Base-by-base conservation (phyloP, 2,113 vertebrate species). In the Scartelaos histophorus region DNA sequence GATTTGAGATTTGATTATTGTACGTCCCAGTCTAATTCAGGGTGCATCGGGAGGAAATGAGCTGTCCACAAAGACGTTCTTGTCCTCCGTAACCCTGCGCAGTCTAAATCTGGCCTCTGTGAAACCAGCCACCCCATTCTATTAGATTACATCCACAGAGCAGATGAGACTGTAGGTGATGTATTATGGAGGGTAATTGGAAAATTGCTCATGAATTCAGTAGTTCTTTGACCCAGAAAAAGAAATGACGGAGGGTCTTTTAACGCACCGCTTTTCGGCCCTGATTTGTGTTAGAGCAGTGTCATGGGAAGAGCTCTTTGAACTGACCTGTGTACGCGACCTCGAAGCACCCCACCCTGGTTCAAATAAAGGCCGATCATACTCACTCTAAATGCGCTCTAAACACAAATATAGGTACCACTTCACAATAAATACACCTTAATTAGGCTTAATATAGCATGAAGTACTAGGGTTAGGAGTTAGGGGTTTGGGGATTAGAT, bases 81-180 rank as follows among this genome's bases (percentile, higher is more conserved):
- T 93, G 90, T 93, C 80, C 78, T 78, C 67, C 22, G 74, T 69
- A 69, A 86, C 85, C 75, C 82, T 78, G 81, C 80, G 69, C 75
- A 57, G 54, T 76, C 89, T 92, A 92, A 93, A 90, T 92, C 85
- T 85, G 84, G 81, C 84, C 87, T 65, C 80, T 73, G 61, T 79
- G 85, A 89, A 87, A 85, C 76, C 84, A 83, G 86, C 82, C 86
- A 87, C 82, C 79, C 45, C 75, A 73, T 79, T 91, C 74, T 86
- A 92, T 93, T 93, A 87, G 88, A 92, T 92, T 89, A 90, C 75
- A 70, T 69, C 76, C 85, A 76, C 74, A 75, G 83, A 89, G 82
- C 81, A 88, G 88, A 85, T 85, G 88, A 90, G 88, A 88, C 90
- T 87, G 85, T 84, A 91, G 89, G 86, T 90, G 90, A 88, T 90